Conservation (phyloP, 2,113 vertebrate genomes). For the Alaudala cheleensis region DNA sequence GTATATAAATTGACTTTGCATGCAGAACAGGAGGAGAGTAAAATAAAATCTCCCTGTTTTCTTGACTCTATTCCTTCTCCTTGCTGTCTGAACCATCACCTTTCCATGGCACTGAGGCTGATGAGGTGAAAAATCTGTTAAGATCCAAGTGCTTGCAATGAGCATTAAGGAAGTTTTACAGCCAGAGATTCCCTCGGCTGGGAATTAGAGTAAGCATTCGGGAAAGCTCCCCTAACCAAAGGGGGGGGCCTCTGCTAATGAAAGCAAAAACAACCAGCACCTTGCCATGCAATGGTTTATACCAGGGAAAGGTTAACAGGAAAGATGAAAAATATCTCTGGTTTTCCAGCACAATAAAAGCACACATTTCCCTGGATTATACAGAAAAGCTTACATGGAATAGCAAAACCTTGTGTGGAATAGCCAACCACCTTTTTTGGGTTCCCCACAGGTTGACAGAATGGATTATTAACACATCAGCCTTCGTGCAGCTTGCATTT, state of each 20-base stretch:
- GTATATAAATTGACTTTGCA: not conserved
- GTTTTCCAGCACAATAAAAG: not conserved
- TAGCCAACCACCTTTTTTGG: not conserved
- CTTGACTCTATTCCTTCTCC: not conserved
- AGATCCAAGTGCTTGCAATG: not conserved
- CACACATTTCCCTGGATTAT: not conserved
- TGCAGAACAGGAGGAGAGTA: not conserved
- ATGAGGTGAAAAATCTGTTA: not conserved
- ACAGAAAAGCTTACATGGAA: not conserved
- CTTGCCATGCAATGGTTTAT: not conserved
- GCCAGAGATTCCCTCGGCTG: not conserved
- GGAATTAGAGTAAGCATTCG: not conserved
- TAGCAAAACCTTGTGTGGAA: not conserved
- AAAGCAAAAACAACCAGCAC: not conserved
- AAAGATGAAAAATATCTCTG: not conserved
- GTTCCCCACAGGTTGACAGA: not conserved
- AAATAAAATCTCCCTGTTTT: not conserved
- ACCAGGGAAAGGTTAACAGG: fast-evolving
- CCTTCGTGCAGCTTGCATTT: not conserved
- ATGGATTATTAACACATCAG: not conserved
- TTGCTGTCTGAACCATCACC: not conserved
- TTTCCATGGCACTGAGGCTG: not conserved
- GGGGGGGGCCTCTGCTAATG: not conserved
- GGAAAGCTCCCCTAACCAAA: not conserved
- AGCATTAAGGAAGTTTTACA: not conserved